Evolutionary conservation across 2,113 vertebrate genomes (phyloP).

Genomic region (Epinephelus fuscoguttatus): DNA sequence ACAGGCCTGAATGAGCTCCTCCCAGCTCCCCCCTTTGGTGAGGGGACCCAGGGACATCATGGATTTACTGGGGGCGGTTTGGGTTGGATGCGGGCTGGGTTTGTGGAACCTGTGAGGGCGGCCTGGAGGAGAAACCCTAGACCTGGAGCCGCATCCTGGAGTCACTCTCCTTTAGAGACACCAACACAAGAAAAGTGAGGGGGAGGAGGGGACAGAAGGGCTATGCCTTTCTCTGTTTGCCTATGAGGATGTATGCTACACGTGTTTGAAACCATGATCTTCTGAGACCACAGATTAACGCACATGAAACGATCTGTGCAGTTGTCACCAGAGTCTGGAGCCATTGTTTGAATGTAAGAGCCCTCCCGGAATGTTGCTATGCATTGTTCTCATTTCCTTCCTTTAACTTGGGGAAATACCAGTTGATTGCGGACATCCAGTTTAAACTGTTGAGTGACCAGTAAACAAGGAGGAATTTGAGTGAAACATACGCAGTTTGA

Average conservation of each 20-base stretch:
- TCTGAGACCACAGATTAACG: neutral
- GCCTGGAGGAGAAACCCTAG: slow-evolving; percentile 86
- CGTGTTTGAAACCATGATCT: neutral
- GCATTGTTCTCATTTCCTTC: slow-evolving; percentile 81
- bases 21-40: slow-evolving; percentile 93
- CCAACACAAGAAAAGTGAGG: slow-evolving; percentile 48
- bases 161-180: slow-evolving; percentile 82
- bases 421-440: slow-evolving; percentile 69
- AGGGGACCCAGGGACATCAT: slow-evolving; percentile 90
- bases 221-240: slow-evolving; percentile 24
- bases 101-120: slow-evolving; percentile 84
- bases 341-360: slow-evolving; percentile 50
- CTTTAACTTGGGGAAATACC: slow-evolving; percentile 66
- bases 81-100: slow-evolving; percentile 76
- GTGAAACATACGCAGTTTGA: neutral
- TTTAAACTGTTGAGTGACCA: slow-evolving; percentile 42
- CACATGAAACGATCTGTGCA: neutral
- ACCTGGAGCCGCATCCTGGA: slow-evolving; percentile 86
- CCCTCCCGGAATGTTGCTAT: slow-evolving; percentile 19
- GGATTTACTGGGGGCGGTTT: slow-evolving; percentile 82
- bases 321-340: neutral
- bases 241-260: slow-evolving; percentile 3
- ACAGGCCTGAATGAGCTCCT: slow-evolving; percentile 94
- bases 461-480: slow-evolving; percentile 45
- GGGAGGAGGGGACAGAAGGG: slow-evolving; percentile 50